Evolutionary conservation across 1,140 invertebrate species (phyloP).

Genomic region (Drosophila auraria): DNA sequence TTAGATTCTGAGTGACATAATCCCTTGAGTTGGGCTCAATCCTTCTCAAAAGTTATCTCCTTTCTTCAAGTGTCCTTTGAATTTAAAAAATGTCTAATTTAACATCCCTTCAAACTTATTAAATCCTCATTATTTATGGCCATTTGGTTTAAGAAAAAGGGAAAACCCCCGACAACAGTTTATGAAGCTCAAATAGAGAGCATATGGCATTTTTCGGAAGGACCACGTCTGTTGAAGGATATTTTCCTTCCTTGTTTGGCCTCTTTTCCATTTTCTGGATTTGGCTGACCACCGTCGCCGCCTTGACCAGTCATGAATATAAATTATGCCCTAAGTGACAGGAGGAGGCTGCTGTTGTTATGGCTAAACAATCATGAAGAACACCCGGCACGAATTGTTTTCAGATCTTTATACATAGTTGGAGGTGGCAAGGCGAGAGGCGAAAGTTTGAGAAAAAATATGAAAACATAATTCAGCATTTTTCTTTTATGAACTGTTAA

Average conservation of each 20-base stretch:
- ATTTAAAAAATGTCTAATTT: conserved; percentile 21
- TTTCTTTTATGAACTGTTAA: conserved; percentile 22
- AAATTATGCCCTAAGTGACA: conserved; percentile 54
- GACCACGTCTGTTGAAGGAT: conserved; percentile 16
- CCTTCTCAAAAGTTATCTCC: neutral
- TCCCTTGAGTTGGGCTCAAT: neutral
- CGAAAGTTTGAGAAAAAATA: conserved; percentile 10
- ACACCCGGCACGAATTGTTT: conserved; percentile 36
- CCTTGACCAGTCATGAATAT: conserved; percentile 63
- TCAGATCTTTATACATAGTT: conserved; percentile 22
- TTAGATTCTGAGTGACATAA: neutral
- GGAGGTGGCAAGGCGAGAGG: neutral
- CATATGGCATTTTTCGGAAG: conserved; percentile 54
- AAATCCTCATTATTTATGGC: conserved; percentile 66
- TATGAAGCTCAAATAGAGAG: conserved; percentile 61
- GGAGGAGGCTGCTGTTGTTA: conserved; percentile 21
- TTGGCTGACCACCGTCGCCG: neutral
- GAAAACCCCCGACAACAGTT: conserved; percentile 35
- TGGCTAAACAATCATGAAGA: conserved; percentile 40
- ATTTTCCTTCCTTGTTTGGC: neutral
- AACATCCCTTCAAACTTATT: conserved; percentile 24
- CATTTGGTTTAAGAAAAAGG: conserved; percentile 43
- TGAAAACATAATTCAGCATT: conserved; percentile 12
- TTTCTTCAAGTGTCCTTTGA: neutral
- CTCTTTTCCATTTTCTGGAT: neutral